phyloP scores from a whole-genome alignment of 2,113 vertebrate species.

The Neolamprologus falcicula region DNA sequence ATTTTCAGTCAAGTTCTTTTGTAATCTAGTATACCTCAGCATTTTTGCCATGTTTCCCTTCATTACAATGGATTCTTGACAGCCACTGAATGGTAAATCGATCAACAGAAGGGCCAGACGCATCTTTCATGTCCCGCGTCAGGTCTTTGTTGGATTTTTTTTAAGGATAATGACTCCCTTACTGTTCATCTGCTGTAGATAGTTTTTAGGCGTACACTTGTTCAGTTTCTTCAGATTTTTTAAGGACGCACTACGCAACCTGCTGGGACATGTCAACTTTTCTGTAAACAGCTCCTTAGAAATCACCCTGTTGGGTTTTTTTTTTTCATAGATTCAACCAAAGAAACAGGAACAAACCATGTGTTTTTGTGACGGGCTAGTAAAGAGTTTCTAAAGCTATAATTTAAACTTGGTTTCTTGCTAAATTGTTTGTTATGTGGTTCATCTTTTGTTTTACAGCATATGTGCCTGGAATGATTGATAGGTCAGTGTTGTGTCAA shows the following conservation, averaged over 20 bases:
- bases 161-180: not conserved
- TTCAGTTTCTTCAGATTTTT: not conserved
- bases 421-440: not conserved
- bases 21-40: not conserved
- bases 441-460: not conserved
- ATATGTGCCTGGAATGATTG: not conserved
- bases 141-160: not conserved
- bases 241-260: not conserved
- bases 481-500: not conserved
- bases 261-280: not conserved
- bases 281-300: not conserved
- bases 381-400: not conserved
- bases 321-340: not conserved
- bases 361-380: not conserved
- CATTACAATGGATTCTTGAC: not conserved
- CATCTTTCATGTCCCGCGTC: not conserved
- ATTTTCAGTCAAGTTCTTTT: not conserved
- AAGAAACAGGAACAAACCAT: not conserved
- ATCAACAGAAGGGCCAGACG: not conserved
- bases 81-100: not conserved
- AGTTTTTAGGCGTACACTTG: not conserved
- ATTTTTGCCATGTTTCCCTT: not conserved
- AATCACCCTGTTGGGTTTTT: accelerated
- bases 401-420: not conserved
- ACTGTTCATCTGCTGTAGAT: not conserved